Conservation (phyloP, 2,888 invertebrate genomes). For the Siphonodentalium dalli region DNA sequence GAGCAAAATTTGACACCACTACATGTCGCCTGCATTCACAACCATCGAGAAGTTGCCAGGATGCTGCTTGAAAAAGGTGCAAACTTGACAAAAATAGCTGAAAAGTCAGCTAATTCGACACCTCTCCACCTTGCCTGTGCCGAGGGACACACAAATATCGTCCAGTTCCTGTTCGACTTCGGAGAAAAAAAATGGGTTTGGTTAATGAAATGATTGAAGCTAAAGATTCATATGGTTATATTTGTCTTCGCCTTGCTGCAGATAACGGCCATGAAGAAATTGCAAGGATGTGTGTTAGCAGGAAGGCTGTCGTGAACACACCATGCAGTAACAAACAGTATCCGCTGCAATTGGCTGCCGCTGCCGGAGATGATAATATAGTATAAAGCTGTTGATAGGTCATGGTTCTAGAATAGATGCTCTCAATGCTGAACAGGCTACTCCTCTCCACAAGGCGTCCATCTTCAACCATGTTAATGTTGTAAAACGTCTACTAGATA, state of each 20-base stretch:
- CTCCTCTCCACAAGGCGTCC: conserved; percentile 66
- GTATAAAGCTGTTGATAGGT: conserved; percentile 56
- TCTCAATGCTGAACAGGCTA: conserved; percentile 63
- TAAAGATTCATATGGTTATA: conserved; percentile 82
- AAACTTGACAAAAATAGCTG: no score
- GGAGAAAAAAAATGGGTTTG: no score
- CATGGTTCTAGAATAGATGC: conserved; percentile 65
- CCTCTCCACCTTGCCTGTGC: no score
- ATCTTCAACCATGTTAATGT: conserved; percentile 61
- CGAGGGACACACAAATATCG: no score
- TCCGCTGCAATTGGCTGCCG: conserved; percentile 79
- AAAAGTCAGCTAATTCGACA: no score
- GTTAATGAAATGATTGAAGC: conserved; percentile 78
- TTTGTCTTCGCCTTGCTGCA: conserved; percentile 85
- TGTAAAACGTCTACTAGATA: conserved; percentile 61
- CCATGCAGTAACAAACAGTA: conserved; percentile 80
- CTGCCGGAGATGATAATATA: conserved; percentile 59
- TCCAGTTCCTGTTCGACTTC: no score
- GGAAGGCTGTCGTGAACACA: conserved; percentile 78
- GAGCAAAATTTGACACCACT: no score
- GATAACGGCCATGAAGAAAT: conserved; percentile 86
- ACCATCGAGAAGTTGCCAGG: no score
- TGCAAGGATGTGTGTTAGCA: conserved; percentile 67
- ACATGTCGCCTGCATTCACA: no score
- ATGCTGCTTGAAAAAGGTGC: no score